phyloP scores from a whole-genome alignment of 2,113 vertebrate genomes.

The Recurvirostra avosetta region DNA sequence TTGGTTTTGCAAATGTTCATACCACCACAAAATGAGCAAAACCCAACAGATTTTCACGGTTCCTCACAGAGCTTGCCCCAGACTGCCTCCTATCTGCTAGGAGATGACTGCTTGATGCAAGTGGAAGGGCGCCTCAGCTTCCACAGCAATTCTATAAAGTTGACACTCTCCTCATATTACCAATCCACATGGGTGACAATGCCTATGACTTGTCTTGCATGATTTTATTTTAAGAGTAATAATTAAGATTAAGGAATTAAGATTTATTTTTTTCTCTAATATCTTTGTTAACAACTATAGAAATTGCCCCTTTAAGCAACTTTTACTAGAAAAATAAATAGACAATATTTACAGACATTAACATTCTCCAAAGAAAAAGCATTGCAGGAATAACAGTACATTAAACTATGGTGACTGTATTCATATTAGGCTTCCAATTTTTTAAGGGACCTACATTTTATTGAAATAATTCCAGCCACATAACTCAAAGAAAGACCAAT shows the following conservation, averaged over 20 bases:
- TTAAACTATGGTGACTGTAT: background rate
- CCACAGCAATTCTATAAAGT: background rate
- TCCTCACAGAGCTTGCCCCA: background rate
- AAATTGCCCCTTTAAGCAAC: background rate
- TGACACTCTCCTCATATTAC: background rate
- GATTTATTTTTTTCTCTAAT: background rate
- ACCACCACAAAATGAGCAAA: background rate
- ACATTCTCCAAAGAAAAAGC: background rate
- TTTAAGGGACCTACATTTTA: background rate
- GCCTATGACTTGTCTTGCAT: background rate
- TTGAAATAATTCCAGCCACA: background rate
- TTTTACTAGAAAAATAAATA: background rate
- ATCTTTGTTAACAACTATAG: background rate
- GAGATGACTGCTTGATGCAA: background rate
- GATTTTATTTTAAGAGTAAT: background rate
- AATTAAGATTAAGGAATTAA: background rate
- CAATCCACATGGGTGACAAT: background rate
- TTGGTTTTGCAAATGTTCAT: background rate
- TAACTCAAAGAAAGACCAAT: background rate
- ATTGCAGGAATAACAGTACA: background rate
- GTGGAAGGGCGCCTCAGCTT: background rate
- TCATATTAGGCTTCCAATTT: background rate
- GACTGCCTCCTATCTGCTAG: background rate
- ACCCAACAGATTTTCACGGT: background rate
- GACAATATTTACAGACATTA: background rate